These are phyloP conservation scores for Priapulus caudatus DNA, from an alignment of 2,888 invertebrate genomes.

Conservation along the genomic window DNA sequence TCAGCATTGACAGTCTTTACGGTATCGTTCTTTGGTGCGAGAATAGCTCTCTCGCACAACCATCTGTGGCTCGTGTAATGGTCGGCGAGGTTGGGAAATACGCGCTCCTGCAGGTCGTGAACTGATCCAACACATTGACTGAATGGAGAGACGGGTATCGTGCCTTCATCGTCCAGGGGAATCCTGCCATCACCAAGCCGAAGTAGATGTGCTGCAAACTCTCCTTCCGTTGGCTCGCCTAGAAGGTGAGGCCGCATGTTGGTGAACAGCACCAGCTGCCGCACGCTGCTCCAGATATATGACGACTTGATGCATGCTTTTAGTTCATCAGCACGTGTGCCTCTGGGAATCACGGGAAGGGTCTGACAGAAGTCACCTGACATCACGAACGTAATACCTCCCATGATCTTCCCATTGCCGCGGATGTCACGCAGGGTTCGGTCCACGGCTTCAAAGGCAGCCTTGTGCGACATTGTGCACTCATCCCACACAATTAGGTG, in stretches of 20 bases:
- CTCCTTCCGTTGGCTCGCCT: constrained; percentile 7
- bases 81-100: constrained; percentile 11
- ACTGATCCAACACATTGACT: too few species aligned
- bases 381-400: constrained; percentile 23
- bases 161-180: too few species aligned
- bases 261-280: constrained; percentile 13
- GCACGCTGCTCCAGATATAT: constrained; percentile 19
- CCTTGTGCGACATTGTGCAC: constrained; percentile 13
- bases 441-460: constrained; percentile 16
- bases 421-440: constrained; percentile 16
- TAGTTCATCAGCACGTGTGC: constrained; percentile 20
- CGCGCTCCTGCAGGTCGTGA: constrained; percentile 11
- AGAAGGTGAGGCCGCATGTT: constrained; percentile 17
- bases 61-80: constrained; percentile 15
- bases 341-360: constrained; percentile 20
- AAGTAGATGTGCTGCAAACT: constrained; percentile 15
- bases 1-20: too few species aligned
- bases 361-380: constrained; percentile 25
- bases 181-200: constrained; percentile 16
- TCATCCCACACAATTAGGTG: constrained; percentile 19
- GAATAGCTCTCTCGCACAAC: constrained; percentile 21
- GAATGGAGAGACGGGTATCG: too few species aligned
- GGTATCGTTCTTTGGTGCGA: constrained; percentile 20
- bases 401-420: too few species aligned
- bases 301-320: constrained; percentile 26